phyloP scores from a whole-genome alignment of 2,113 vertebrate species.

The Lynx canadensis region DNA sequence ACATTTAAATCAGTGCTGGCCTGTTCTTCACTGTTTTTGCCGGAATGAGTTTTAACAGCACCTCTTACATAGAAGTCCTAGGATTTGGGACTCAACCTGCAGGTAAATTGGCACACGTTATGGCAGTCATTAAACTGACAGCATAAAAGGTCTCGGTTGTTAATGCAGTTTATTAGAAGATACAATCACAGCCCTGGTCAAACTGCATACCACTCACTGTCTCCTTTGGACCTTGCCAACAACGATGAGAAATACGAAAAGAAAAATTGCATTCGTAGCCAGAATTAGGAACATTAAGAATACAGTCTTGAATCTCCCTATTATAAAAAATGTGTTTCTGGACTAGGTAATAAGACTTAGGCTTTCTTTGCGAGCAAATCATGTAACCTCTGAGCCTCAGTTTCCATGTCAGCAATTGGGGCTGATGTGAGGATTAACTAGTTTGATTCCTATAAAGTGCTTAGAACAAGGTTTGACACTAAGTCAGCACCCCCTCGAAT shows the following conservation, averaged over 20 bases:
- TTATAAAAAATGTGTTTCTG: not conserved
- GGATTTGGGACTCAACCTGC: not conserved
- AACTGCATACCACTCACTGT: not conserved
- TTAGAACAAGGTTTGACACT: not conserved
- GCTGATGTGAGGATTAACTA: not conserved
- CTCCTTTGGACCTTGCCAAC: not conserved
- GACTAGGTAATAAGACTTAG: not conserved
- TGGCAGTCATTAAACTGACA: not conserved
- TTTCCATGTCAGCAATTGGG: not conserved
- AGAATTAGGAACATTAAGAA: not conserved
- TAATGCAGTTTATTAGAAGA: not conserved
- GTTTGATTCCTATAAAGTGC: not conserved
- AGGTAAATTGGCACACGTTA: not conserved
- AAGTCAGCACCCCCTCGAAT: not conserved
- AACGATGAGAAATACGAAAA: not conserved
- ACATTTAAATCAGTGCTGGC: not conserved
- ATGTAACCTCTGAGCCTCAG: not conserved
- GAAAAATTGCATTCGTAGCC: not conserved
- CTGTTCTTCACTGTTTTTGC: not conserved
- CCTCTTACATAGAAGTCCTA: fast-evolving
- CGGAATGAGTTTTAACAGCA: not conserved
- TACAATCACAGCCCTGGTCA: not conserved
- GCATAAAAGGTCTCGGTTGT: not conserved
- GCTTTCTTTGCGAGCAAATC: not conserved
- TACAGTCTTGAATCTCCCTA: not conserved